Evolutionary conservation across 1,140 invertebrate species (phyloP), one percentile per base, ranked within the genome.

Genomic region (Bombyx mori): DNA sequence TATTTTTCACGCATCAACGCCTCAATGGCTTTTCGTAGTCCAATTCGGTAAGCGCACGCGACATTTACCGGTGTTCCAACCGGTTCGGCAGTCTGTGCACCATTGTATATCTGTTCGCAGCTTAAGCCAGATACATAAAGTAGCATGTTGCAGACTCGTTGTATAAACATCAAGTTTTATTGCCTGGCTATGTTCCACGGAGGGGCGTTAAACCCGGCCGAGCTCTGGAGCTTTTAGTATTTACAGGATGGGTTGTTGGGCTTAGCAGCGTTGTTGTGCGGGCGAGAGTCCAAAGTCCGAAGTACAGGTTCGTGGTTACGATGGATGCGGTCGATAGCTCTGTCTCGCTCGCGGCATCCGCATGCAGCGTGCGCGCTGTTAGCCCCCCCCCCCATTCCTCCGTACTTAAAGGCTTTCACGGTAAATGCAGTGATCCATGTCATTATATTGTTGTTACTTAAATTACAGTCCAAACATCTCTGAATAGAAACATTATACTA

Each of bases 101-200:
- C 43, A 55, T 22, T 54, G 53, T 63, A 60, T 68, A 54, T 35
- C 26, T 61, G 54, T 50, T 52, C 56, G 49, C 44, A 48, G 50
- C 57, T 56, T 57, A 61, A 58, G 55, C 58, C 57, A 65, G 65
- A 73, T 77, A 73, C 74, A 77, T 79, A 79, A 75, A 75, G 65
- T 72, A 73, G 71, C 67, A 65, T 72, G 68, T 63, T 75, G 73
- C 69, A 68, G 75, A 79, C 75, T 80, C 58, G 66, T 61, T 66
- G 73, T 80, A 80, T 86, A 82, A 84, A 86, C 81, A 84, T 80
- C 70, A 78, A 77, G 78, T 84, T 86, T 84, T 86, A 86, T 84
- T 79, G 78, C 79, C 84, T 86, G 82, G 82, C 82, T 73, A 71
- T 73, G 78, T 82, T 84, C 81, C 82, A 86, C 73, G 75, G 72